These are phyloP conservation scores for Argyra leucocephala DNA, from an alignment of 2,888 invertebrate species.

Conservation along the genomic window DNA sequence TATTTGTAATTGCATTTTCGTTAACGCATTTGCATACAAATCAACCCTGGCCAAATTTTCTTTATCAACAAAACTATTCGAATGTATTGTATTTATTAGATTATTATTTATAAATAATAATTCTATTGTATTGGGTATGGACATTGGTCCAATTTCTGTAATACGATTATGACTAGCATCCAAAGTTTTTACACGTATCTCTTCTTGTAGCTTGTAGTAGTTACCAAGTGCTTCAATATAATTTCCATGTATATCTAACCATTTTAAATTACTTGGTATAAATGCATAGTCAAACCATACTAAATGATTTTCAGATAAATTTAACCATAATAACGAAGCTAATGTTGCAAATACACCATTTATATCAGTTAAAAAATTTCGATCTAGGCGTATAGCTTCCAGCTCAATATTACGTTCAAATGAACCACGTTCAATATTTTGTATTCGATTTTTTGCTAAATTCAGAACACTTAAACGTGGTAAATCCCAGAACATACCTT, in stretches of 20 bases:
- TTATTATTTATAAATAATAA: constrained; percentile 82
- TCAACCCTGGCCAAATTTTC: constrained; percentile 76
- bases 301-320: constrained; percentile 82
- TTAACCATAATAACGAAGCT: constrained; percentile 73
- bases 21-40: constrained; percentile 79
- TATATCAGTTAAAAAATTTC: constrained; percentile 78
- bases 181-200: constrained; percentile 74
- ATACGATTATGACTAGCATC: constrained; percentile 87
- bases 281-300: constrained; percentile 91
- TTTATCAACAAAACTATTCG: constrained; percentile 80
- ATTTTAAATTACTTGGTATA: constrained; percentile 78
- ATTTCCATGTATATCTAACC: constrained; percentile 85
- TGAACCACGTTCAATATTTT: constrained; percentile 72
- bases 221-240: constrained; percentile 80
- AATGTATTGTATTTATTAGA: constrained; percentile 66
- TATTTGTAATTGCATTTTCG: constrained; percentile 71
- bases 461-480: constrained; percentile 77
- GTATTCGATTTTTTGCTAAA: constrained; percentile 81
- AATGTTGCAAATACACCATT: constrained; percentile 82
- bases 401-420: constrained; percentile 73
- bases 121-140: constrained; percentile 81
- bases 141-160: constrained; percentile 67
- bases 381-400: constrained; percentile 78
- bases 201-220: constrained; percentile 76
- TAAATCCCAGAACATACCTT: constrained; percentile 80